phyloP scores from a whole-genome alignment of 2,797 vertebrate genomes.

The Enteromius paludinosus region DNA sequence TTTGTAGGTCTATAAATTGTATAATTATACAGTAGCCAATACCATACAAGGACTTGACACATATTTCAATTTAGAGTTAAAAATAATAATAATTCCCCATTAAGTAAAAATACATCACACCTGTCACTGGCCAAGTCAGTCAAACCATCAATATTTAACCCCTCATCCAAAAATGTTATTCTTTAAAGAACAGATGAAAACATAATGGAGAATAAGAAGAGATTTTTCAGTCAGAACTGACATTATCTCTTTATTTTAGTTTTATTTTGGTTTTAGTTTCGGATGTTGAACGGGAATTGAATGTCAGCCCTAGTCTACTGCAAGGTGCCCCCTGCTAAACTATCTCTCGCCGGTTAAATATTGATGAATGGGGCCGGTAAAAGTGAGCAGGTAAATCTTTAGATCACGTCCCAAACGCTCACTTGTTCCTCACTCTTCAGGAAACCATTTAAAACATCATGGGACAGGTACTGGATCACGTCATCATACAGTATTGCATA shows the following conservation, averaged over 20 bases:
- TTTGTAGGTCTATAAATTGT: not conserved
- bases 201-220: not conserved
- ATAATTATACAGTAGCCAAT: not conserved
- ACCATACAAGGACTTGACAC: not conserved
- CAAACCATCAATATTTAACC: not conserved
- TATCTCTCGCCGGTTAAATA: constrained; percentile 35
- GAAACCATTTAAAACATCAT: not conserved
- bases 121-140: not conserved
- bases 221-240: not conserved
- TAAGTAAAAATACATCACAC: not conserved
- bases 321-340: constrained; percentile 25
- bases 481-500: not conserved
- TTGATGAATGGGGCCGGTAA: constrained; percentile 23
- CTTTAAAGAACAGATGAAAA: not conserved
- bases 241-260: not conserved
- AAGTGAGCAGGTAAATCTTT: constrained; percentile 31
- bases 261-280: not conserved
- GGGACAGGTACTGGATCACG: not conserved
- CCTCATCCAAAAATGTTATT: not conserved
- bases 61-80: not conserved
- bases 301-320: constrained; percentile 13
- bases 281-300: not conserved
- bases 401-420: constrained; percentile 18
- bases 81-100: not conserved
- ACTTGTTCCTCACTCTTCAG: not conserved